Evolutionary conservation across 2,797 vertebrate species (phyloP), one percentile per base, ranked within the genome.

Genomic region (Eidolon dupreanum): DNA sequence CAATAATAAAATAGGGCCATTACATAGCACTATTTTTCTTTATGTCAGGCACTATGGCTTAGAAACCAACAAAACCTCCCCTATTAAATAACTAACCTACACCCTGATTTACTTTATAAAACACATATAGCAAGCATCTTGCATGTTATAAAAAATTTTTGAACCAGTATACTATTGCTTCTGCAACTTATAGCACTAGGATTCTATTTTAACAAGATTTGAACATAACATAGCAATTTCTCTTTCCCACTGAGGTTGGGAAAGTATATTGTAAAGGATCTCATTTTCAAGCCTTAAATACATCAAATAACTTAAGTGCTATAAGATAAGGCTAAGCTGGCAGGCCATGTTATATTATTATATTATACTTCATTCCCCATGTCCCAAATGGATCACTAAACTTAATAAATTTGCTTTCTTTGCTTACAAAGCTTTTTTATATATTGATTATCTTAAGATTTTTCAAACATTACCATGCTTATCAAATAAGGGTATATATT

Each of bases 121-220:
- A 74, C 6, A 90, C 4, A 96, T 2, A 91, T 46, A 88, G 43
- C 38, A 73, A 97, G 9, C 43, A 75, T 63, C 11, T 41, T 82
- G 13, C 24, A 59, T 9, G 22, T 24, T 4, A 85, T 61, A 70
- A 84, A 84, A 89, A 66, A 20, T 38, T 20, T 92, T 57, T 38
- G 78, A 93, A 66, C 8, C 13, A 4, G 49, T 79, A 33, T 10
- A 43, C 10, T 41, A 55, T 8, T 28, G 11, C n/a, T 89, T 85
- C 33, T 71, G 1, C 73, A 55, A 95, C 84, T 41, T 70, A 57
- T 2, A 94, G 33, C 22, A 85, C 16, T 17, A 46, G 49, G 28
- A 68, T 57, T 93, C 75, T 49, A 85, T 88, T 85, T 82, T 90
- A 95, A 81, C n/a, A 95, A 90, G 19, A 53, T 78, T 10, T 88